A percentile compares a stretch with the other conserved stretches of the same genome.
These are phyloP conservation scores for Episyrphus balteatus DNA, from an alignment of 1,140 invertebrate genomes.

Conservation along the genomic window DNA sequence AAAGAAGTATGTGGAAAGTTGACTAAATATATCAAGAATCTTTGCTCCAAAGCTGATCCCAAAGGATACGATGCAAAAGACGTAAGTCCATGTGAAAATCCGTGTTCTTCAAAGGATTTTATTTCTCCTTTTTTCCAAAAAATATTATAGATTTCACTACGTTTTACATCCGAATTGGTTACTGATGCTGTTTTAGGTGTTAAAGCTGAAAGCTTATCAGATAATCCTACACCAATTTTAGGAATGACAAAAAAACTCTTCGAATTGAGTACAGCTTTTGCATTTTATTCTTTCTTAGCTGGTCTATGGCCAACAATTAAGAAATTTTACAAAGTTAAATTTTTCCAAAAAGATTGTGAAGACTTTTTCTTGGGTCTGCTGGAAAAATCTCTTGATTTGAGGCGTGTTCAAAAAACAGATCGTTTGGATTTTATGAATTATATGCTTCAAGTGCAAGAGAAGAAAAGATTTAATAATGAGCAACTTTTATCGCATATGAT, in stretches of 20 bases:
- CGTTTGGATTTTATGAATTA: conserved; percentile 34
- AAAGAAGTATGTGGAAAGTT: conserved; percentile 22
- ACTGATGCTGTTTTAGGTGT: conserved; percentile 40
- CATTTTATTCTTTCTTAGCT: conserved; percentile 11
- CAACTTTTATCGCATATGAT: conserved; percentile 15
- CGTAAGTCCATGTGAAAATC: no score
- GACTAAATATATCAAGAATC: conserved; percentile 10
- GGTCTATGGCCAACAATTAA: conserved; percentile 14
- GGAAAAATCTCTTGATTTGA: conserved; percentile 21
- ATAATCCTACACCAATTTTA: conserved; percentile 18
- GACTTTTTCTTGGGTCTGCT: conserved; percentile 32
- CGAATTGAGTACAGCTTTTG: no score
- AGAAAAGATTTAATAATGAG: conserved; percentile 11
- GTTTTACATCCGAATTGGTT: conserved; percentile 41
- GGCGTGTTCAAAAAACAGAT: conserved; percentile 15
- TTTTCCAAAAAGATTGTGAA: conserved; percentile 16
- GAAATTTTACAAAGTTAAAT: conserved; percentile 12
- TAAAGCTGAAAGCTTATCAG: conserved; percentile 30
- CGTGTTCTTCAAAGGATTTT: no score
- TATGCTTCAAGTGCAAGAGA: conserved; percentile 29
- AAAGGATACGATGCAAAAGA: conserved; percentile 20
- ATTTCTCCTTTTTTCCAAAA: no score
- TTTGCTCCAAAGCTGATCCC: no score
- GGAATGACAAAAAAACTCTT: conserved; percentile 14
- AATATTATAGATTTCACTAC: no score